phyloP scores from a whole-genome alignment of 2,888 invertebrate genomes.

The Aplocera efformata region DNA sequence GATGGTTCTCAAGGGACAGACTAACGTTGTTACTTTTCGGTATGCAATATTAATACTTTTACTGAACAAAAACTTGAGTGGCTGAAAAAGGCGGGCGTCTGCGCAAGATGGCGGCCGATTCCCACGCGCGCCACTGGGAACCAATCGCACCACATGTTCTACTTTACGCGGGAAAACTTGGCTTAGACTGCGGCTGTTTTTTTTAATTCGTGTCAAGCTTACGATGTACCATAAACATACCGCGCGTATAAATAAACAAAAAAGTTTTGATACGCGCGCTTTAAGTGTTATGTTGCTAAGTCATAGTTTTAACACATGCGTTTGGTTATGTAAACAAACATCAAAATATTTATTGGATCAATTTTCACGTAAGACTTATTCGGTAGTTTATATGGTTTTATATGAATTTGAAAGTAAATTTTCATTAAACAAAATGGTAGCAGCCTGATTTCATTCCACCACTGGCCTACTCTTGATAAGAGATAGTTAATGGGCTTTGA shows the following conservation, averaged over 20 bases:
- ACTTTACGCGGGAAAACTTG: slow-evolving; percentile 60
- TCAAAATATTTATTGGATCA: slow-evolving; percentile 1
- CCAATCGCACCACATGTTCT: slow-evolving; percentile 60
- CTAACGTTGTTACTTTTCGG: slow-evolving; percentile 13
- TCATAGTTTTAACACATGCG: slow-evolving; percentile 11
- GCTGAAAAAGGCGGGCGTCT: slow-evolving; percentile 7
- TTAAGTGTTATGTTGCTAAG: not conserved
- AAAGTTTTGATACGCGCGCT: not conserved
- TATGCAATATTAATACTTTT: slow-evolving; percentile 39
- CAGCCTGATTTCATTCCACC: too few relatives aligned
- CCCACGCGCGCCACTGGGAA: slow-evolving; percentile 73
- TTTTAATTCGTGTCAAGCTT: slow-evolving; percentile 42
- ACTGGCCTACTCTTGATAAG: too few relatives aligned
- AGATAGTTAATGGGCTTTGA: too few relatives aligned
- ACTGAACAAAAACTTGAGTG: slow-evolving; percentile 42
- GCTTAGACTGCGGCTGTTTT: slow-evolving; percentile 40
- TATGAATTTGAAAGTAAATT: too few relatives aligned
- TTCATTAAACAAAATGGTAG: too few relatives aligned
- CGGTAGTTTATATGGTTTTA: slow-evolving; percentile 20
- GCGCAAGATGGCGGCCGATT: slow-evolving; percentile 56
- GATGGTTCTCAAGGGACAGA: slow-evolving; percentile 1
- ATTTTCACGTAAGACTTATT: too few relatives aligned
- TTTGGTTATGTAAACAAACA: slow-evolving; percentile 11
- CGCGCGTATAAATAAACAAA: slow-evolving; percentile 37
- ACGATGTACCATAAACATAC: slow-evolving; percentile 20